Percentiles rank a stretch among this genome's conserved stretches.
These are phyloP conservation scores for Sciurus carolinensis DNA, from an alignment of 2,797 vertebrate species.

Conservation along the genomic window DNA sequence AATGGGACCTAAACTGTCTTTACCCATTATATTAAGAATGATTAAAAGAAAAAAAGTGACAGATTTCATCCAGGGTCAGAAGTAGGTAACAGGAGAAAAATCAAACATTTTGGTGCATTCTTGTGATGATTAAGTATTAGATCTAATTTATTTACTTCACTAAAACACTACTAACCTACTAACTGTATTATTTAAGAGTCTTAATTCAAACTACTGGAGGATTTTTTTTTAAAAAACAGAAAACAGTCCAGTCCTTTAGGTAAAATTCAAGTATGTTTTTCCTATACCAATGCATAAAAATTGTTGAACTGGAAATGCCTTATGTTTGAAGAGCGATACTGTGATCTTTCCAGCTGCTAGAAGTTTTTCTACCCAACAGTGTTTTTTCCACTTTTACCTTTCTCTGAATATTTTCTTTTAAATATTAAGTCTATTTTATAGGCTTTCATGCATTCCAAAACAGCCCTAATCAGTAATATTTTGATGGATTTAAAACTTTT, in stretches of 20 bases:
- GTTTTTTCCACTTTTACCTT: neutral
- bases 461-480: neutral
- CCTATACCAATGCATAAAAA: neutral
- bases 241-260: neutral
- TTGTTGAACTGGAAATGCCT: neutral
- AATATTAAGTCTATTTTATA: constrained; percentile 21
- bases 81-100: neutral
- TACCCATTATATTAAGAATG: neutral
- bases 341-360: neutral
- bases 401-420: constrained; percentile 10
- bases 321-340: neutral
- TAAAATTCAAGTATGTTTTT: neutral
- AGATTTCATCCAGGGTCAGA: neutral
- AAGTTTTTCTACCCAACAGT: neutral
- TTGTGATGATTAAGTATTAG: neutral
- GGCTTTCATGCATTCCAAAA: neutral
- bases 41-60: neutral
- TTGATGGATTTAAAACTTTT: constrained; percentile 11
- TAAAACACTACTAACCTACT: neutral
- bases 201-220: constrained; percentile 9
- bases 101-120: neutral
- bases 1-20: neutral
- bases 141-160: neutral
- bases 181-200: neutral
- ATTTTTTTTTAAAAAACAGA: neutral